phyloP scores from a whole-genome alignment of 2,888 invertebrate species.

The Ophioninae sp. region DNA sequence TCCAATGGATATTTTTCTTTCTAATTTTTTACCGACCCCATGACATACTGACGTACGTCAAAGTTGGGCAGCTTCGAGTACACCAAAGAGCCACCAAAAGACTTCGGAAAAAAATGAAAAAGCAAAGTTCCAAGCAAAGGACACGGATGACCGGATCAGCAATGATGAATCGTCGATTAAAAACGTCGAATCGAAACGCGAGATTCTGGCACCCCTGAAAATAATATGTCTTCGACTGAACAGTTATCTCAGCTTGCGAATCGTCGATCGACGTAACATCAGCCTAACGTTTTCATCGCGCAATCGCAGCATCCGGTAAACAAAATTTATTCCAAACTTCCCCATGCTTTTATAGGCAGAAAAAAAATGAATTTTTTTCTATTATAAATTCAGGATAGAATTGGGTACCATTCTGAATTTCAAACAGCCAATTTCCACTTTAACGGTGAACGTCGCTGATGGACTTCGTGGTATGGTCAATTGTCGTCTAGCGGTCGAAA shows the following conservation, averaged over 20 bases:
- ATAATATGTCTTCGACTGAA: constrained; percentile 70
- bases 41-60: not conserved
- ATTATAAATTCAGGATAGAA: constrained; percentile 65
- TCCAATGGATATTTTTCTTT: not conserved
- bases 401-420: constrained; percentile 68
- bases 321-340: not conserved
- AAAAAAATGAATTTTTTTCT: not conserved
- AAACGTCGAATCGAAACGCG: constrained; percentile 21
- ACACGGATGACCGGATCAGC: not conserved
- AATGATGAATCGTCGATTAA: not conserved
- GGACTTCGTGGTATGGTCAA: constrained; percentile 40
- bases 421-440: constrained; percentile 59
- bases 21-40: not conserved
- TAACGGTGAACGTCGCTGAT: constrained; percentile 60
- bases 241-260: constrained; percentile 66
- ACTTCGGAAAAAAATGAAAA: constrained; percentile 7
- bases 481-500: constrained; percentile 60
- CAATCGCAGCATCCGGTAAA: constrained; percentile 65
- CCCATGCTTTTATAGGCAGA: not conserved
- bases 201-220: constrained; percentile 58
- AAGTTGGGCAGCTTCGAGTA: constrained; percentile 20
- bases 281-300: constrained; percentile 64
- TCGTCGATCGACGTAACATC: constrained; percentile 67
- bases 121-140: not conserved
- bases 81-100: constrained; percentile 19